Evolutionary conservation across 2,113 vertebrate species (phyloP), one percentile per base, ranked within the genome.

Genomic region (Tor tambroides): DNA sequence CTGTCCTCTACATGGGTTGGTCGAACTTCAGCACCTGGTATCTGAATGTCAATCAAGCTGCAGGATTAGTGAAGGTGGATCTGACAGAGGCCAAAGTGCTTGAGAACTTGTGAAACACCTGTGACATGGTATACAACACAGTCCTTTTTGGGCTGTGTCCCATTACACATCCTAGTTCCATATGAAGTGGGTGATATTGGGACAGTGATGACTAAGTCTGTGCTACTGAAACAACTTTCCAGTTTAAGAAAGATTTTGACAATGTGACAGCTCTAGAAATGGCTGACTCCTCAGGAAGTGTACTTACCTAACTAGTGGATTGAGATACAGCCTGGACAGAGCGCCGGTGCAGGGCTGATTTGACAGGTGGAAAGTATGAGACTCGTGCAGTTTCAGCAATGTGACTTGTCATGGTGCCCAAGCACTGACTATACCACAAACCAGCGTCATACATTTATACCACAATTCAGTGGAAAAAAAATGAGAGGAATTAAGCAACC

Each of bases 351-450:
- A 76, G 74, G 43, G 67, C 67, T 71, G 67, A 71, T 71, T 71
- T 19, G 32, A 71, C 54, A 77, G 38, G 69, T 85, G 87, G 87
- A 85, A 77, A 88, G 51, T 89, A 82, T 84, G 74, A 83, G 65
- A 86, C 59, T 49, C 72, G 77, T 81, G 85, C 78, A 49, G 54
- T 87, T 75, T 80, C 54, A 86, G 74, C 63, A 28, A 75, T 54
- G 61, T 78, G 63, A n/a, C 38, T 46, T 75, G 59, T 83, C 80
- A 86, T 77, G 2, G 30, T 63, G 63, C 46, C 72, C 63, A 51
- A 81, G 76, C 78, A 32, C 19, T 77, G 86, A 75, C 81, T 81
- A 74, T n/a, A 61, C 56, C 56, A 61, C 56, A 61, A n/a, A 61
- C 74, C 69, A 74, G 63, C n/a, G 17, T 51, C 59, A 43, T n/a